Percentiles rank a stretch among this genome's conserved stretches.
Evolutionary conservation across 2,888 invertebrate species (phyloP).

Genomic region (Deroplatys truncata): DNA sequence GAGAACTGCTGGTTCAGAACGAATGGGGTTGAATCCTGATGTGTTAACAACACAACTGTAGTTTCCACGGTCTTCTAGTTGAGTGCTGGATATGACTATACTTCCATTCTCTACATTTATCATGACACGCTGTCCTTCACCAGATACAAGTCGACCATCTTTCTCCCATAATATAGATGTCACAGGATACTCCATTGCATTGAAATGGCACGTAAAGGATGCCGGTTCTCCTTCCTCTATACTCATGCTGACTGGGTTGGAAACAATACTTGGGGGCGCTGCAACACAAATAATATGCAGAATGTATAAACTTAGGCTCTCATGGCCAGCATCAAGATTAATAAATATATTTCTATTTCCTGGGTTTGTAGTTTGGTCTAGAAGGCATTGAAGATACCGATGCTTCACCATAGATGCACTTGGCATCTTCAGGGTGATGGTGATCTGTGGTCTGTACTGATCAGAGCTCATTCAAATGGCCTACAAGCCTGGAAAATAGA

Average conservation of each 20-base stretch:
- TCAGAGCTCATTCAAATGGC: no score
- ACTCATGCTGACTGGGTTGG: constrained; percentile 53
- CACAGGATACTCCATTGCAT: constrained; percentile 50
- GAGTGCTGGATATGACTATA: constrained; percentile 50
- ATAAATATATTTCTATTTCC: no score
- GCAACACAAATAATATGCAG: constrained; percentile 36
- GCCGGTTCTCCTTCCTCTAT: constrained; percentile 64
- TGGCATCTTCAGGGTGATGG: no score
- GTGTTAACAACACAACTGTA: constrained; percentile 66
- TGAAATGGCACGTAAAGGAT: constrained; percentile 60
- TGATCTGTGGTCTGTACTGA: no score
- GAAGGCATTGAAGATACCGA: no score
- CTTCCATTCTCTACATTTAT: constrained; percentile 46
- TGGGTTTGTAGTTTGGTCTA: no score
- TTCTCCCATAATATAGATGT: constrained; percentile 65
- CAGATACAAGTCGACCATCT: constrained; percentile 24
- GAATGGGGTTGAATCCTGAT: constrained; percentile 54
- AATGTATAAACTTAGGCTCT: no score
- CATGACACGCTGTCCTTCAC: constrained; percentile 33
- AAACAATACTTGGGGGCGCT: constrained; percentile 57
- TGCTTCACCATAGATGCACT: no score
- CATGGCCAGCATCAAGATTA: no score
- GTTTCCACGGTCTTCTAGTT: constrained; percentile 57
- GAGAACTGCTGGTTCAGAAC: constrained; percentile 56
- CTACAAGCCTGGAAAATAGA: no score